A percentile compares a stretch with the other conserved stretches of the same genome.
phyloP scores from a whole-genome alignment of 2,888 invertebrate species.

The Synanthedon vespiformis region DNA sequence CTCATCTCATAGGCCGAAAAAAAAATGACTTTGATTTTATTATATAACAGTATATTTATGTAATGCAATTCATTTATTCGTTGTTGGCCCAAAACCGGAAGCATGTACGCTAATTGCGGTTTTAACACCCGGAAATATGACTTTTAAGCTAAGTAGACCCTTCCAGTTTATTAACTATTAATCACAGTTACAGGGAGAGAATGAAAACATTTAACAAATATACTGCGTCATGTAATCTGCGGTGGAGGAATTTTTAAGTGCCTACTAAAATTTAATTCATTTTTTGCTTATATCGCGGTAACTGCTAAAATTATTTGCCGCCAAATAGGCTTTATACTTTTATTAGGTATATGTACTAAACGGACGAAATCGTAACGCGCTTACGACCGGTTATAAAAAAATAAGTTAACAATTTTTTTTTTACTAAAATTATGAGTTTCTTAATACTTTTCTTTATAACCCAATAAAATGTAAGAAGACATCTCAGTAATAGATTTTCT shows the following conservation, averaged over 20 bases:
- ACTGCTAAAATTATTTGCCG: constrained; percentile 2
- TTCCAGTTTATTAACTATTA: constrained; percentile 35
- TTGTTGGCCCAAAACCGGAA: constrained; percentile 23
- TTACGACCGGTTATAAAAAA: constrained; percentile 58
- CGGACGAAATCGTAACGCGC: constrained; percentile 60
- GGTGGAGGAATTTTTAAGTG: too few species aligned
- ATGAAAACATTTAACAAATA: too few species aligned
- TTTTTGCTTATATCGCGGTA: constrained; percentile 6
- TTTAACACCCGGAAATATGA: constrained; percentile 33
- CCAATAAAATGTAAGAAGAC: constrained; percentile 45
- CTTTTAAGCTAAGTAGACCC: constrained; percentile 30
- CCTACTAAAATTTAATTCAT: not conserved
- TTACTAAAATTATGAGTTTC: constrained; percentile 55
- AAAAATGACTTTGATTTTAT: too few species aligned
- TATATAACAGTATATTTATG: too few species aligned
- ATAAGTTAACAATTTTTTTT: constrained; percentile 50
- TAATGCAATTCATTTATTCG: constrained; percentile 28
- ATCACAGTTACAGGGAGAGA: constrained; percentile 13
- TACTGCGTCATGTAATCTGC: too few species aligned
- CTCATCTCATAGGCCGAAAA: too few species aligned
- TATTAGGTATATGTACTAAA: constrained; percentile 38
- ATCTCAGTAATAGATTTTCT: constrained; percentile 51
- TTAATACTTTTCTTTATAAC: constrained; percentile 61
- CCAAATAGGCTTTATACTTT: constrained; percentile 37
- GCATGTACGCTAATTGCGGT: constrained; percentile 42